These are phyloP conservation scores for Xenopus petersii DNA, from an alignment of 2,797 vertebrate species.

Conservation along the genomic window DNA sequence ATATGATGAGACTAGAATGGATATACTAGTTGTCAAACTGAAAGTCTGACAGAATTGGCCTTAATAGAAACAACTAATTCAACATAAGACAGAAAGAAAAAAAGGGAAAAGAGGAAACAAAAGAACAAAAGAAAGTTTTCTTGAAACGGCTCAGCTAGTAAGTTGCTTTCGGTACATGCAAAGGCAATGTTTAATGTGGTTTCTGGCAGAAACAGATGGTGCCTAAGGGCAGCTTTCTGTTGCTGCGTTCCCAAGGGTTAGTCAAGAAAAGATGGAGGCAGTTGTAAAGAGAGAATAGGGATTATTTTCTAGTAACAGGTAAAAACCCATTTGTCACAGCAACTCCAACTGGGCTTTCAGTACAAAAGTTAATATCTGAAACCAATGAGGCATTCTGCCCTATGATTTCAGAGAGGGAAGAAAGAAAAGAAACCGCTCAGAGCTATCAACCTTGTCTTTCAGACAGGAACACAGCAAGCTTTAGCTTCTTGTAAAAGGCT, in stretches of 20 bases:
- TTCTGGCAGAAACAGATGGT: conserved; percentile 80
- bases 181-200: conserved; percentile 63
- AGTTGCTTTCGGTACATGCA: conserved; percentile 73
- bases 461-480: conserved; percentile 42
- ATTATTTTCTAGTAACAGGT: conserved; percentile 74
- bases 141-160: conserved; percentile 63
- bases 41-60: conserved; percentile 27
- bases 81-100: conserved; percentile 52
- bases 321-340: conserved; percentile 82
- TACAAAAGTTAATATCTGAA: conserved; percentile 74
- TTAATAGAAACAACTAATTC: conserved; percentile 49
- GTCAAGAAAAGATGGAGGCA: conserved; percentile 55
- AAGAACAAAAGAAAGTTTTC: conserved; percentile 34
- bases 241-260: conserved; percentile 66
- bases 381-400: conserved; percentile 69
- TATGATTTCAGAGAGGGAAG: conserved; percentile 51
- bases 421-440: conserved; percentile 40
- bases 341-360: conserved; percentile 70
- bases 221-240: conserved; percentile 72
- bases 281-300: conserved; percentile 52
- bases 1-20: not conserved
- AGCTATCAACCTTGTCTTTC: conserved; percentile 45
- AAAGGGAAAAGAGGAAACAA: conserved; percentile 47
- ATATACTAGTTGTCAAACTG: conserved; percentile 27
- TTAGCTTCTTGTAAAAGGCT: conserved; percentile 32